phyloP scores from a whole-genome alignment of 2,888 invertebrate genomes.

The Drosophila anceps region DNA sequence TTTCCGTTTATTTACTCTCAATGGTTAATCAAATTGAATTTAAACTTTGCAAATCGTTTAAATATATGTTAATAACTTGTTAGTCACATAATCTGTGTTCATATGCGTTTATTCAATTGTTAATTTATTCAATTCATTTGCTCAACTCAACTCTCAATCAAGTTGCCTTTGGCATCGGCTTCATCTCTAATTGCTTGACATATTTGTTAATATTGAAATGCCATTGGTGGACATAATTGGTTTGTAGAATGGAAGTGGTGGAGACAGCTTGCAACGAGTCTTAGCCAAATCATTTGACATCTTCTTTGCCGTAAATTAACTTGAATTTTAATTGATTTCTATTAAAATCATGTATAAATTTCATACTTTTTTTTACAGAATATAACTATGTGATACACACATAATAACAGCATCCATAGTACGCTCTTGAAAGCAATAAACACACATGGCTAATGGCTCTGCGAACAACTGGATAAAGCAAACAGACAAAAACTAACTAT shows the following conservation, averaged over 20 bases:
- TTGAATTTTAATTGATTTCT: not conserved
- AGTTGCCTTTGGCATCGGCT: conserved; percentile 1
- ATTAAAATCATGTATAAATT: not conserved
- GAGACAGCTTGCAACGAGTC: not conserved
- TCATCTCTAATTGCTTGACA: not conserved
- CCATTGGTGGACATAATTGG: not conserved
- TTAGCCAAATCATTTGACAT: not conserved
- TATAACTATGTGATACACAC: not conserved
- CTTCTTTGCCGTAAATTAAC: not conserved
- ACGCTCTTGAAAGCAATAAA: not conserved
- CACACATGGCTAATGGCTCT: conserved; percentile 52
- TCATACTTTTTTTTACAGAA: not conserved
- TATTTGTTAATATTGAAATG: not conserved
- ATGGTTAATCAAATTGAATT: conserved; percentile 12
- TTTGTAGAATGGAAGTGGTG: not conserved
- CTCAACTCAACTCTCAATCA: conserved; percentile 8
- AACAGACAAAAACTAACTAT: conserved; percentile 48
- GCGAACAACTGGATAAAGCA: conserved; percentile 53
- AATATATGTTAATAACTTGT: conserved; percentile 25
- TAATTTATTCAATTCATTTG: conserved; percentile 26
- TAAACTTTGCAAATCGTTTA: conserved; percentile 5
- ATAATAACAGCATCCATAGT: not conserved
- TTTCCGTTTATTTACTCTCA: not conserved
- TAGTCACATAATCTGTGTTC: not conserved
- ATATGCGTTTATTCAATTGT: conserved; percentile 6